Evolutionary conservation across 2,888 invertebrate species (phyloP), one percentile per base, ranked within the genome.

Genomic region (Tetrapedia diversipes): DNA sequence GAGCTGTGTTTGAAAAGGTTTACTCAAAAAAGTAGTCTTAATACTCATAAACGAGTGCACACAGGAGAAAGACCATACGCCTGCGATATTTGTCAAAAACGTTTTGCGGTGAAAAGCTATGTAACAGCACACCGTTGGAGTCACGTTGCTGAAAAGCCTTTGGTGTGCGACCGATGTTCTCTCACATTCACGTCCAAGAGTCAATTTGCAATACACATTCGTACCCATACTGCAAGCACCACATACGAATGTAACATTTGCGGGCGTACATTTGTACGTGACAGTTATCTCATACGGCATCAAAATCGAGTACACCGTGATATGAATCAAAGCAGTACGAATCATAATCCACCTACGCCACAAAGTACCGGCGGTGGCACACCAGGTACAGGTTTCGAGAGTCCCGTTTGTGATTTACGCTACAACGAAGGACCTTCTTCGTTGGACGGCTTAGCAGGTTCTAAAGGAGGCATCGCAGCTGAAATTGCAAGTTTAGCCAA

Each of bases 61-160:
- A 95, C 96, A 89, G 96, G 96, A 85, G 95, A 96, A 92, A 93
- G 95, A 77, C 96, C 96, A 43, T 96, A 95, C 88, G 94, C 95
- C 82, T 96, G 96, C 92, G 95, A 96, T 92, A 94, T 96, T 86
- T 96, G 96, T 92, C 94, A 95, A 89, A 96, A 96, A 92, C 94
- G 95, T 86, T 96, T 96, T 91, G 95, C 96, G 49, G 96, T 96
- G 79, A 96, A 96, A 92, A 96, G 96, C 89, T 96, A 96, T 88
- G 95, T 96, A 71, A 95, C 95, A 80, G 96, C 96, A 56, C 96
- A 96, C 91, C 95, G 95, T 84, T 96, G 96, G 96, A 95, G 96
- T 61, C 96, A 96, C 92, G 95, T 96, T 65, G 95, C 95, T 6
- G 96, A 96, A 90, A 95, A 95, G 92, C 95, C 95, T 43, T 90